These are phyloP conservation scores for Eristalis arbustorum DNA, from an alignment of 2,888 invertebrate species.

Conservation along the genomic window DNA sequence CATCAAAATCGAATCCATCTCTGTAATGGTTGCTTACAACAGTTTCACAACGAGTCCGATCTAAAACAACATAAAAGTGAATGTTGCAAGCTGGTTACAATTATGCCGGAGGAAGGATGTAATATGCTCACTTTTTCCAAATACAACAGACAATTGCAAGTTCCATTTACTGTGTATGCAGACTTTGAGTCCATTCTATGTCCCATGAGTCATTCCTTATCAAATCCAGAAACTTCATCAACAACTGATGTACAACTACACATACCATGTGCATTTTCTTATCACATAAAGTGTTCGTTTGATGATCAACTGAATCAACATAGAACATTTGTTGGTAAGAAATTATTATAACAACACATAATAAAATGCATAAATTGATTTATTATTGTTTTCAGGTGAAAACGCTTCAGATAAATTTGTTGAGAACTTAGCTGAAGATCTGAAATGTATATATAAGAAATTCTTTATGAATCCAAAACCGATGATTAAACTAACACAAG, in stretches of 20 bases:
- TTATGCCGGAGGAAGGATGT: background rate
- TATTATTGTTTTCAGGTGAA: background rate
- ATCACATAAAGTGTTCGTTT: too few species aligned
- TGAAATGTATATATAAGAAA: background rate
- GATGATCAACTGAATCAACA: too few species aligned
- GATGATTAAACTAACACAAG: background rate
- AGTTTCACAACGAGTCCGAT: conserved; percentile 10
- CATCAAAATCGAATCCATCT: background rate
- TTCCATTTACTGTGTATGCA: conserved; percentile 21
- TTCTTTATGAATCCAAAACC: background rate
- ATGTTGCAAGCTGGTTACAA: conserved; percentile 27
- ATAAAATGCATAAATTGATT: background rate
- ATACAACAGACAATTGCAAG: background rate
- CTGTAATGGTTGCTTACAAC: background rate
- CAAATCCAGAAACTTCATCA: conserved; percentile 25
- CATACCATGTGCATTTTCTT: too few species aligned
- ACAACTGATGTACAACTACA: conserved; percentile 28
- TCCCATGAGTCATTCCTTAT: background rate
- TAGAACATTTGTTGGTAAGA: too few species aligned
- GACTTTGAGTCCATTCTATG: conserved; percentile 34
- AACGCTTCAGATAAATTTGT: background rate
- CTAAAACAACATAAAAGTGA: conserved; percentile 19
- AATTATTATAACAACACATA: too few species aligned
- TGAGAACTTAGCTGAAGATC: background rate
- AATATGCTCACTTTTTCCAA: background rate